Evolutionary conservation across 2,113 vertebrate species (phyloP), one percentile per base, ranked within the genome.

Genomic region (Mastomys natalensis): DNA sequence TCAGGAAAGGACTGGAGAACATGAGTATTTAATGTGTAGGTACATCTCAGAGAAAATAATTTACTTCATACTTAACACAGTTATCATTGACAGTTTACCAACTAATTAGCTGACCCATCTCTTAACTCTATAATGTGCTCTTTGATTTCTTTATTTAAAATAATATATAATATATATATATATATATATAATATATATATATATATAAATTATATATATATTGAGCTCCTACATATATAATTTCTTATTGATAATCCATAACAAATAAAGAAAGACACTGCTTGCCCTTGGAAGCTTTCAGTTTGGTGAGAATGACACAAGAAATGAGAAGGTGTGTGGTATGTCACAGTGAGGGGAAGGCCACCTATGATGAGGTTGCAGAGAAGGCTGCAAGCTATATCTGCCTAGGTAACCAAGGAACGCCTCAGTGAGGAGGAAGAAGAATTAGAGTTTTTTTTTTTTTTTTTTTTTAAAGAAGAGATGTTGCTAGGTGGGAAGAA

Each of bases 101-200:
- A 7, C 80, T 86, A 76, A 82, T 48, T 53, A 55, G 40, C 34
- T 72, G 40, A 68, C 10, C 76, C 55, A 24, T 93, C 74, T 72
- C 19, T n/a, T 93, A 77, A 60, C 48, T 76, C 55, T 55, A 22
- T 21, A 84, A 34, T 17, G 9, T 58, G 40, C 13, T 0, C 31
- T 60, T 90, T 92, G 55, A 76, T 58, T 64, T 40, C 37, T 94
- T 94, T 62, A 76, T 62, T 70, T 82, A 81, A 68, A n/a, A n/a
- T n/a, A n/a, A n/a, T n/a, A n/a, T n/a, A n/a, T n/a, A n/a, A n/a
- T n/a, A n/a, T n/a, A n/a, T n/a, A n/a, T n/a, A n/a, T n/a, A n/a
- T n/a, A n/a, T n/a, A n/a, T n/a, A n/a, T n/a, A n/a, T n/a, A n/a
- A n/a, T n/a, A n/a, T n/a, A n/a, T n/a, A n/a, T n/a, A n/a, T n/a